Evolutionary conservation across 2,113 vertebrate genomes (phyloP).

Genomic region (Oriolus oriolus): DNA sequence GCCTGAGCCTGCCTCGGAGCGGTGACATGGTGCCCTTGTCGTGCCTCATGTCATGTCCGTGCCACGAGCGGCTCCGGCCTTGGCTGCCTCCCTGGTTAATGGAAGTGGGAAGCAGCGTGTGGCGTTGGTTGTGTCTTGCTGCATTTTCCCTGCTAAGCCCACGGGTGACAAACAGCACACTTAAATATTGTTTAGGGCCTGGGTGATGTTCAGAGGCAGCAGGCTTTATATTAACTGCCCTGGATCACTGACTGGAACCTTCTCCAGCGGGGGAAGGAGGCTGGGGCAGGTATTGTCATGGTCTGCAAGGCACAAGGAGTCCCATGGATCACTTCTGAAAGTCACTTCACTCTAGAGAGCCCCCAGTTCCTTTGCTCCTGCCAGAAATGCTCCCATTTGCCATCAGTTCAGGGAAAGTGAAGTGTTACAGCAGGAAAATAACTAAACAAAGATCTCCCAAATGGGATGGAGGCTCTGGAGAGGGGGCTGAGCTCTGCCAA

Average conservation of each 20-base stretch:
- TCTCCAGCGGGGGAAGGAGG: neutral
- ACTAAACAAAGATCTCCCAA: neutral
- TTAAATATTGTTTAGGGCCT: neutral
- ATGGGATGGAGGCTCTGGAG: neutral
- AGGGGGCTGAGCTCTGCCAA: neutral
- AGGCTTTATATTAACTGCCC: neutral
- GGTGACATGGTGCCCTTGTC: neutral
- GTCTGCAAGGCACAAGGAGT: neutral
- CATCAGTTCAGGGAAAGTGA: neutral
- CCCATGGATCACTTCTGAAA: neutral
- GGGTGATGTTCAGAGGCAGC: neutral
- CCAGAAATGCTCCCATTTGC: neutral
- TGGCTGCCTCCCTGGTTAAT: neutral
- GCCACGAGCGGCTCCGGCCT: fast-evolving
- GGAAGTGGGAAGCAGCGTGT: neutral
- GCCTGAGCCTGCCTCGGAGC: neutral
- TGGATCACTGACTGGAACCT: neutral
- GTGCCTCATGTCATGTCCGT: fast-evolving
- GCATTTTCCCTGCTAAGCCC: neutral
- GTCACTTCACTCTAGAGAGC: neutral
- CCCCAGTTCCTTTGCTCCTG: neutral
- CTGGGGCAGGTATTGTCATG: neutral
- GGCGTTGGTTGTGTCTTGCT: neutral
- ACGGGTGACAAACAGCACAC: neutral
- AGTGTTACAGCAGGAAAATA: neutral